phyloP scores from a whole-genome alignment of 35 echinoderm and acorn worm genomes.

The Lytechinus pictus region DNA sequence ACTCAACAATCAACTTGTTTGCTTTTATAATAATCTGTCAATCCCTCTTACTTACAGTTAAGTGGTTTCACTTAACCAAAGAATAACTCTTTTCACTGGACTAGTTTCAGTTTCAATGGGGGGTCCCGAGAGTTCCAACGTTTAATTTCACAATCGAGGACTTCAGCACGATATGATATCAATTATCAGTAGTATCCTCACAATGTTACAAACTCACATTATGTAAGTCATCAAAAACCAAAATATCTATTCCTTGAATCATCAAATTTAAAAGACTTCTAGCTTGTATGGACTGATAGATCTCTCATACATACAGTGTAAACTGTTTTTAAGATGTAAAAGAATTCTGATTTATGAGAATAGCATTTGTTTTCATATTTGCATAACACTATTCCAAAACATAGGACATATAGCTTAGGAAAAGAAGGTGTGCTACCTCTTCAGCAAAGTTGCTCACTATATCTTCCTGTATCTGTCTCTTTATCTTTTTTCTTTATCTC shows the following conservation, averaged over 20 bases:
- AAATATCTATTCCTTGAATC: background rate
- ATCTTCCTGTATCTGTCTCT: background rate
- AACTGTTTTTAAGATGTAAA: no score
- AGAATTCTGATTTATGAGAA: background rate
- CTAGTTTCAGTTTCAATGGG: background rate
- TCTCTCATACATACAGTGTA: no score
- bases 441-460: background rate
- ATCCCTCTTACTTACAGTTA: slow-evolving; percentile 10
- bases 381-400: background rate
- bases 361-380: background rate
- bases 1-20: slow-evolving; percentile 26
- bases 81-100: background rate
- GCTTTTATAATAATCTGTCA: slow-evolving; percentile 43
- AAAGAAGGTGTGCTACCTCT: background rate
- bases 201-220: background rate
- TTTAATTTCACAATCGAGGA: background rate
- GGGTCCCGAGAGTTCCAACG: background rate
- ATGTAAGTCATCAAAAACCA: background rate
- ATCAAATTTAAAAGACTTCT: no score
- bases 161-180: background rate
- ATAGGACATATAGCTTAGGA: background rate
- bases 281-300: no score
- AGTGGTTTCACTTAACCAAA: slow-evolving; percentile 12
- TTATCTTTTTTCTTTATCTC: background rate
- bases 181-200: background rate